Evolutionary conservation across 2,888 invertebrate species (phyloP).

Genomic region (Dichetophora obliterata): DNA sequence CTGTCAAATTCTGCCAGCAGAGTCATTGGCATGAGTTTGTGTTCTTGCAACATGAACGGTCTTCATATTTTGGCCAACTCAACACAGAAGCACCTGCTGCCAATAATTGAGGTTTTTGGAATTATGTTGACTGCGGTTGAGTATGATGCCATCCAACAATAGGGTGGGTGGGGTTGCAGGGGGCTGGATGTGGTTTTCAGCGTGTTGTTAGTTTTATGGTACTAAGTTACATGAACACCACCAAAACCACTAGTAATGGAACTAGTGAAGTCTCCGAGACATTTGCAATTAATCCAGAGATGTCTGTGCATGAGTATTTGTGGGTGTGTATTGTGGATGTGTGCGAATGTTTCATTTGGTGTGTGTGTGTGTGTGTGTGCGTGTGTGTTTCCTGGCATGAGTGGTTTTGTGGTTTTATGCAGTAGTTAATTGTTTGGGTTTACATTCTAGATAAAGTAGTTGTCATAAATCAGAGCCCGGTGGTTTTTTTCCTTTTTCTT

Average conservation of each 20-base stretch:
- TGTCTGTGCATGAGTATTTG: not conserved
- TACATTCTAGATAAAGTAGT: conserved; percentile 14
- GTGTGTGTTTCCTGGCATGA: not conserved
- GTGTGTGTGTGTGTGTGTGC: not conserved
- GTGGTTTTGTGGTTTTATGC: not conserved
- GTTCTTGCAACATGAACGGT: not conserved
- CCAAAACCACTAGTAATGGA: not conserved
- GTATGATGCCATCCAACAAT: not conserved
- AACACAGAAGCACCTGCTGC: conserved; percentile 18
- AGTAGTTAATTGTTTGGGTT: conserved; percentile 54
- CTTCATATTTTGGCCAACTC: conserved; percentile 31
- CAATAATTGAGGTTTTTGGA: conserved; percentile 10
- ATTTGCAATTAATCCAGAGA: conserved; percentile 11
- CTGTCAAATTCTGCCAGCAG: no score
- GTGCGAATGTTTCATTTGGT: no score
- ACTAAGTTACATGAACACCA: not conserved
- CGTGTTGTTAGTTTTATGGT: not conserved
- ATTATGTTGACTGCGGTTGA: conserved; percentile 18
- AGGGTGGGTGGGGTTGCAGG: not conserved
- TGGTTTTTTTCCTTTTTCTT: not conserved
- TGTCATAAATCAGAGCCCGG: conserved; percentile 26
- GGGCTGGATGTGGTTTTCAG: not conserved
- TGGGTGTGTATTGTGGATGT: not conserved
- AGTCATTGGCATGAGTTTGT: no score
- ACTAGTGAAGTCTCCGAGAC: not conserved